These are phyloP conservation scores for Tinea trinotella DNA, from an alignment of 2,888 invertebrate species.

Conservation along the genomic window DNA sequence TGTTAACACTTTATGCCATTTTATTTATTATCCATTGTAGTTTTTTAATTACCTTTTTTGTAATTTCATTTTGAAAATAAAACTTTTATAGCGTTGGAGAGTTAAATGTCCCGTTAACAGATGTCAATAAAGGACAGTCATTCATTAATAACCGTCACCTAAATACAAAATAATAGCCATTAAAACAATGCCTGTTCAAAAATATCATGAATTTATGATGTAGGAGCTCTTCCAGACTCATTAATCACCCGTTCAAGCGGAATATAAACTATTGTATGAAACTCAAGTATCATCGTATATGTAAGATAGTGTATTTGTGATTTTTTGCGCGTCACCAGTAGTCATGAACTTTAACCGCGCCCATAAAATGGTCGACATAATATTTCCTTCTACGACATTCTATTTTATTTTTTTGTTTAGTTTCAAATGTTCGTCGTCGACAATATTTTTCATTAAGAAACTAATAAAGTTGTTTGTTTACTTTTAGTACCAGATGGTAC, in stretches of 20 bases:
- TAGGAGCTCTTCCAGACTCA: background rate
- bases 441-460: background rate
- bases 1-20: too few relatives aligned
- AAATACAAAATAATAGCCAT: background rate
- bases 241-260: background rate
- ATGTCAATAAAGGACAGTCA: background rate
- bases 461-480: too few relatives aligned
- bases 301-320: conserved; percentile 10
- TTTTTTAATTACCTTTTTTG: too few relatives aligned
- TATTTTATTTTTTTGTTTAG: background rate
- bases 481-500: too few relatives aligned
- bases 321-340: conserved; percentile 6
- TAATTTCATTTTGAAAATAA: too few relatives aligned
- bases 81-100: too few relatives aligned
- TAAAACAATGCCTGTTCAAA: background rate
- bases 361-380: conserved; percentile 6
- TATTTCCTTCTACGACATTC: background rate
- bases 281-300: background rate
- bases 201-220: background rate
- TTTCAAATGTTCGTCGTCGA: too few relatives aligned
- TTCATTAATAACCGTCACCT: background rate
- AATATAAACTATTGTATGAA: background rate
- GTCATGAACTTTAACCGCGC: conserved; percentile 12
- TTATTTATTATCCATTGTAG: too few relatives aligned
- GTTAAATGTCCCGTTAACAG: background rate